Evolutionary conservation across 2,888 invertebrate genomes (phyloP).

Genomic region (Galerucella calmariensis): DNA sequence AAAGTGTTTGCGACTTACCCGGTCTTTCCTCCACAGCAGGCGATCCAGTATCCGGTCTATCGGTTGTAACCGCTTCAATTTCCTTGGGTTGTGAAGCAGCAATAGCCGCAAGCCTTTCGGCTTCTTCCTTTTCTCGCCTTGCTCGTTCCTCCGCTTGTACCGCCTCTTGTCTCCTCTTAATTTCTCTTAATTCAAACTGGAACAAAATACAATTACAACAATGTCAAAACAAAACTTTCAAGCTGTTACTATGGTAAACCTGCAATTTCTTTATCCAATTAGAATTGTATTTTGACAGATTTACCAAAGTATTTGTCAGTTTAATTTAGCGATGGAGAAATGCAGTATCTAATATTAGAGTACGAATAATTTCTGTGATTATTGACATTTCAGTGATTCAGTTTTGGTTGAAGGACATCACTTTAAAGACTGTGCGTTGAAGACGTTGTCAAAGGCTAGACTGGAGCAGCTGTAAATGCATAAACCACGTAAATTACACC

Average conservation of each 20-base stretch:
- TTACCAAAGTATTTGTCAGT: background rate
- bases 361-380: too few species aligned
- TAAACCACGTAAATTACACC: too few species aligned
- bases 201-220: slow-evolving; percentile 38
- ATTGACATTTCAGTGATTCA: too few species aligned
- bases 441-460: too few species aligned
- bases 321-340: background rate
- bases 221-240: background rate
- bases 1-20: slow-evolving; percentile 61
- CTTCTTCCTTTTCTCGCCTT: slow-evolving; percentile 80
- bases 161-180: slow-evolving; percentile 84
- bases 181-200: slow-evolving; percentile 96
- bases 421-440: too few species aligned
- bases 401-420: too few species aligned
- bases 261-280: background rate
- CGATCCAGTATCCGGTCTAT: slow-evolving; percentile 63
- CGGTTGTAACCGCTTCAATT: slow-evolving; percentile 63
- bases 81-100: slow-evolving; percentile 68
- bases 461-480: too few species aligned
- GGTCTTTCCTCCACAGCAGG: slow-evolving; percentile 69
- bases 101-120: slow-evolving; percentile 76
- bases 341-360: background rate
- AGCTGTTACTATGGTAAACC: background rate
- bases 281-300: background rate
- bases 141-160: slow-evolving; percentile 73